Evolutionary conservation across 2,113 vertebrate species (phyloP).

Genomic region (Coturnix japonica): DNA sequence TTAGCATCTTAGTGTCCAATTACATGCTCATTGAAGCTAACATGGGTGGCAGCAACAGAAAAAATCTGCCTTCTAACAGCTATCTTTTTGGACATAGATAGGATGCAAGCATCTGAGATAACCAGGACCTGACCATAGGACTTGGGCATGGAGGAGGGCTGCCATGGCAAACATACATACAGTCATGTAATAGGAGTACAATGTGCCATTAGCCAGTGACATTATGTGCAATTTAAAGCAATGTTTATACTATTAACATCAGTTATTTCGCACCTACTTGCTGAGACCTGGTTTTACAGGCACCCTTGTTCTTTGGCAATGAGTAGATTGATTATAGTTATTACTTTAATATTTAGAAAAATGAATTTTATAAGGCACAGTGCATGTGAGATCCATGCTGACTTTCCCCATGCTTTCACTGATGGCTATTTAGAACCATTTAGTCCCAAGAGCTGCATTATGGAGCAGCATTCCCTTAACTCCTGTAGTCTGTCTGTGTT

Average conservation of each 20-base stretch:
- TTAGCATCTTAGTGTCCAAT: neutral
- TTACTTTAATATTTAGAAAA: constrained; percentile 68
- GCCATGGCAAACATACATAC: neutral
- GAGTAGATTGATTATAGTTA: constrained; percentile 67
- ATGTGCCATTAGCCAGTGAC: constrained; percentile 55
- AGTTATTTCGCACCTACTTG: constrained; percentile 40
- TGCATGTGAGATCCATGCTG: neutral
- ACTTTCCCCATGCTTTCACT: neutral
- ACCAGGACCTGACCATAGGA: neutral
- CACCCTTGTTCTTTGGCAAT: constrained; percentile 53
- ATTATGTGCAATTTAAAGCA: constrained; percentile 55
- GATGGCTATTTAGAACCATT: neutral
- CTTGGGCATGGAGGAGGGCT: neutral
- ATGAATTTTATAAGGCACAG: constrained; percentile 54
- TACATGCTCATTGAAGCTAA: neutral
- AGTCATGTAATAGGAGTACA: neutral
- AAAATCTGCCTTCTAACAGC: neutral
- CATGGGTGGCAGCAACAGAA: neutral
- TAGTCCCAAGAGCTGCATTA: neutral
- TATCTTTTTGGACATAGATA: neutral
- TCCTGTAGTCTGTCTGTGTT: neutral
- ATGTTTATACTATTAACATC: constrained; percentile 65
- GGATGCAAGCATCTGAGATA: neutral
- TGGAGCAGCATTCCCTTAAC: neutral
- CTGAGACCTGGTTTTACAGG: constrained; percentile 24